Base-by-base conservation (phyloP, 2,888 invertebrate genomes). In the Platynereis dumerilii region DNA sequence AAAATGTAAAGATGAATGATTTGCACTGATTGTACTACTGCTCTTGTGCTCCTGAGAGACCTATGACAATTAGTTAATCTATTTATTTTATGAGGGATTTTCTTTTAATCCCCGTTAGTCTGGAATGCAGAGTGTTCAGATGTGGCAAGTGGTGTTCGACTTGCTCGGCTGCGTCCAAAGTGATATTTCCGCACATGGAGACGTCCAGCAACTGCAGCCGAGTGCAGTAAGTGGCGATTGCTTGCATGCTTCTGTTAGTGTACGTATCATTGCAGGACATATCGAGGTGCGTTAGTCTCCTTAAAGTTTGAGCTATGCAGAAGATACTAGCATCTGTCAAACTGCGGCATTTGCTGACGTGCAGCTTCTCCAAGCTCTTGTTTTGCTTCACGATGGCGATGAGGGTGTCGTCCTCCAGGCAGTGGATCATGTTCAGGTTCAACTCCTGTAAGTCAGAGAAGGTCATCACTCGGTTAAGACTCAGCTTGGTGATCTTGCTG, bases 401-500 rank as follows among this genome's bases (percentile, higher is more conserved):
- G 71, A 91, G 86, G 45, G 91, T 91, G 67, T 86, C 84, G 69
- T 89, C 86, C 0, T 90, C 89, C 65, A 91, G 87, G 82, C 84
- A 89, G 75, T 90, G 89, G 75, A 91, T 90, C 78, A 88, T 87
- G 67, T 89, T 89, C 58, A 92, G 83, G 76, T 89, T 87, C 27
- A 92, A 84, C 66, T 86, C 84, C 39, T 84, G 83, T 7, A 92
- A 84, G 80, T 91, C 91, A 58, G 87, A 86, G 75, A 91, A 91
- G 67, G 87, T 87, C 69, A 91, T 87, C 45, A 90, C 89, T 74
- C 90, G 89, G 68, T 87, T 89, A 12, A 92, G 78, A 69, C 91
- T 90, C 0, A 90, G 88, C 81, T 92, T 91, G 22, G 91, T 90
- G 60, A 92, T 88, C 80, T 88, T 88, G 71, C 88, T 89, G 77